Conservation (phyloP, 2,888 invertebrate genomes). For the Lymantria dispar region DNA sequence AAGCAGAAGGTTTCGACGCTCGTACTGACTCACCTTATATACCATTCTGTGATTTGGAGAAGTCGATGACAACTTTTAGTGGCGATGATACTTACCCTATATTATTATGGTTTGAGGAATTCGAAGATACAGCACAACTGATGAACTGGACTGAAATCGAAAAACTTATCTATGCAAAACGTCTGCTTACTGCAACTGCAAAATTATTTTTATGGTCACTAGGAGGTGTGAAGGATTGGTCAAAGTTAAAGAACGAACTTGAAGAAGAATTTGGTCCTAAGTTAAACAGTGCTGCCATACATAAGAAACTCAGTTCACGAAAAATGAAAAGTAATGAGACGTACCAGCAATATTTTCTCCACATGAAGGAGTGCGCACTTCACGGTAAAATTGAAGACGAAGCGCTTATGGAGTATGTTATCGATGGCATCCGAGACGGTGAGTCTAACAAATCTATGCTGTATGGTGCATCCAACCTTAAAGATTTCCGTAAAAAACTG, state of each 20-base stretch:
- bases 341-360: slow-evolving; percentile 45
- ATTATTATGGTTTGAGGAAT: not conserved
- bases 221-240: slow-evolving; percentile 1
- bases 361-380: slow-evolving; percentile 48
- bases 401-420: slow-evolving; percentile 49
- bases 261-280: slow-evolving; percentile 13
- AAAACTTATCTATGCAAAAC: slow-evolving; percentile 2
- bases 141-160: not conserved
- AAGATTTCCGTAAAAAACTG: slow-evolving; percentile 23
- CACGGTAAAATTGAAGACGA: slow-evolving; percentile 43
- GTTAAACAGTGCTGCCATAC: slow-evolving; percentile 8
- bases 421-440: slow-evolving; percentile 45
- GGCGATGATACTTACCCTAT: not conserved
- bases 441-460: slow-evolving; percentile 27
- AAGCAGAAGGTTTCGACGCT: not conserved
- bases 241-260: not conserved
- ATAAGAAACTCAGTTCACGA: slow-evolving; percentile 7
- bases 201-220: slow-evolving; percentile 7
- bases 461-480: slow-evolving; percentile 23
- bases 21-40: not conserved
- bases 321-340: slow-evolving; percentile 41
- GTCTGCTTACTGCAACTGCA: slow-evolving; percentile 7
- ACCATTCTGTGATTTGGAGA: not conserved
- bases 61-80: not conserved
- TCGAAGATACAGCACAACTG: not conserved